Base-by-base conservation (phyloP, 2,888 invertebrate species). In the Dysmachus trigonus region DNA sequence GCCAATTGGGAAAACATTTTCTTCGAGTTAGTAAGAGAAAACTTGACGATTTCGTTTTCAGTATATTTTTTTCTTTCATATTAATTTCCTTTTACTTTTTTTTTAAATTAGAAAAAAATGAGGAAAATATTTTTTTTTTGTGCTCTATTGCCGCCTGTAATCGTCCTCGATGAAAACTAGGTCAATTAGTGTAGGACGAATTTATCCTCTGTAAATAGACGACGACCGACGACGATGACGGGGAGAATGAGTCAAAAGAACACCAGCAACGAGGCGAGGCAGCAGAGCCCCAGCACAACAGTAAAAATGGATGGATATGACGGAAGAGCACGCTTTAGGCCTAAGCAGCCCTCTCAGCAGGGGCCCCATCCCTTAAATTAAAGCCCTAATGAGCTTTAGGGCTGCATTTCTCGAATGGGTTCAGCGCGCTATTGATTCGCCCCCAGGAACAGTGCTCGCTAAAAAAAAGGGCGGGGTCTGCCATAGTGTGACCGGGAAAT, bases 181-280 rank as follows among this genome's bases (percentile, higher is more conserved):
- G 83, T 83, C 83, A 83, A 83, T 83, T 83, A 83, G 83, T 31
- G 72, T 38, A 30, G 83, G 41, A 72, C 72, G 83, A 72, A 38
- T 41, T 72, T 72, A 30, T 83, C 30, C 72, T 83, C 83, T 41
- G 53, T 83, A 83, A 83, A 83, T 83, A 83, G 72, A 81, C 22
- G 62, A 62, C 27, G 62, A 51, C 18, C 15, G 38, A 13, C 13
- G 1, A n/a, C 5, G 10, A 22, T 41, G 38, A 13, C 13, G 1
- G 51, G 18, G 10, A 22, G 62, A 10, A 62, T 62, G 62, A 77
- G 77, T 7, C 47, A 41, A 27, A 41, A 62, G 62, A 1, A n/a
- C n/a, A n/a, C n/a, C 62, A 62, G 27, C 27, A 15, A 15, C 15
- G 10, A 15, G 13, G 8, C 38, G 51, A 5, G 18, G 27, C n/a